Base-by-base conservation (phyloP, 2,113 vertebrate genomes). In the Connochaetes taurinus region DNA sequence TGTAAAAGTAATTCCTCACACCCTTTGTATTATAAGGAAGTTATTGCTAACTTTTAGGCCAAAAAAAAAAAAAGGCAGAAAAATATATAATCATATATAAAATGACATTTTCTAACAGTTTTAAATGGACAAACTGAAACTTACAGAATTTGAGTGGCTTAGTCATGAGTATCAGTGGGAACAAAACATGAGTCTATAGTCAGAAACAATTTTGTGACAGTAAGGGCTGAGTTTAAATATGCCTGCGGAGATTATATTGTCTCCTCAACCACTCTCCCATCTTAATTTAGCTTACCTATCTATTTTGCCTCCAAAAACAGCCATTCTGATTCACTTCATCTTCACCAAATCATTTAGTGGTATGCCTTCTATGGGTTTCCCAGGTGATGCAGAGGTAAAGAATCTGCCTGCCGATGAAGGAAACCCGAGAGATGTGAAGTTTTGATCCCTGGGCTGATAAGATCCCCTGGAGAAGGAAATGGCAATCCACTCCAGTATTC, bases 211-310 rank as follows among this genome's bases (percentile, higher is more conserved):
- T 83, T 62, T 71, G 25, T 1, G 90, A 3, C 13, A 52, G 3
- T 8, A 31, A 52, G 19, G 0, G 3, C 13, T 53, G 45, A 82
- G 53, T 31, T 55, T 25, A 58, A 91, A 47, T 88, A 13, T 74
- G 7, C 71, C 36, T 5, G 0, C 17, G 0, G 8, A 67, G 14
- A 16, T 80, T 62, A 4, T 55, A 21, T 23, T 7, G 8, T 19
- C 27, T 7, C 36, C 2, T 91, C 8, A 45, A 3, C 2, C 7
- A 16, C 14, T 57, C 7, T n/a, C 23, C 13, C 9, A 5, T 58
- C 36, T 74, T 29, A 31, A 1, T 7, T 92, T 27, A 78, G 67
- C 1, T 4, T 87, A 7, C 0, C 25, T 40, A 43, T 6, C 11
- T 71, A 4, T 45, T 94, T 2, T 52, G 80, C 23, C 2, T 85